Percentiles rank a stretch among this genome's conserved stretches.
Conservation (phyloP, 30 jellyfish, hydroid and myxozoan genomes). For the Hydractinia echinata region DNA sequence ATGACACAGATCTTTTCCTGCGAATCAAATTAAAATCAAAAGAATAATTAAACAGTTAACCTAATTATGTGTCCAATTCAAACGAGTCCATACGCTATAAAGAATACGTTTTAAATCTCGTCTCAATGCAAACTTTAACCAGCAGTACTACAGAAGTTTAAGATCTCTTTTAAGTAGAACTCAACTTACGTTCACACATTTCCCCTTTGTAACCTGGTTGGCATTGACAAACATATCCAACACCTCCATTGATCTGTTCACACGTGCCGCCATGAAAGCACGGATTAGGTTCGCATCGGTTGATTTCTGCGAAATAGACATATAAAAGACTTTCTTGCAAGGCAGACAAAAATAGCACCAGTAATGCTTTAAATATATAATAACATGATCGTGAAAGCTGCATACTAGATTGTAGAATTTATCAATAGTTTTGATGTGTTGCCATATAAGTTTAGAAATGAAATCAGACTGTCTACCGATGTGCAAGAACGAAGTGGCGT, state of each 20-base stretch:
- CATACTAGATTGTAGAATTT: too few species aligned
- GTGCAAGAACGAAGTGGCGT: too few species aligned
- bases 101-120: background rate
- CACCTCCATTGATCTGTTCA: conserved; percentile 91
- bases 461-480: too few species aligned
- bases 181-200: conserved; percentile 75
- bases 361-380: too few species aligned
- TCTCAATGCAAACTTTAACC: background rate
- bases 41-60: background rate
- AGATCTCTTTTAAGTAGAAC: background rate
- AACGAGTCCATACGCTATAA: background rate
- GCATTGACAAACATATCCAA: conserved; percentile 95
- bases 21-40: background rate
- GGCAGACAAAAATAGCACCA: too few species aligned
- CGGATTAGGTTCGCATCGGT: conserved; percentile 92
- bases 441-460: too few species aligned
- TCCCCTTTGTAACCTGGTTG: conserved; percentile 93
- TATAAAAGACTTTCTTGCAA: background rate
- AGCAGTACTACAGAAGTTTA: background rate
- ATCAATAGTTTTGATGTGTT: too few species aligned
- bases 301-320: conserved; percentile 47
- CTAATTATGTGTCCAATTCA: background rate
- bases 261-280: conserved; percentile 91
- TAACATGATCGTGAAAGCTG: too few species aligned
- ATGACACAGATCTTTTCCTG: conserved; percentile 95